Evolutionary conservation across 2,888 invertebrate genomes (phyloP).

Genomic region (Sinopyrophorus schimmeli): DNA sequence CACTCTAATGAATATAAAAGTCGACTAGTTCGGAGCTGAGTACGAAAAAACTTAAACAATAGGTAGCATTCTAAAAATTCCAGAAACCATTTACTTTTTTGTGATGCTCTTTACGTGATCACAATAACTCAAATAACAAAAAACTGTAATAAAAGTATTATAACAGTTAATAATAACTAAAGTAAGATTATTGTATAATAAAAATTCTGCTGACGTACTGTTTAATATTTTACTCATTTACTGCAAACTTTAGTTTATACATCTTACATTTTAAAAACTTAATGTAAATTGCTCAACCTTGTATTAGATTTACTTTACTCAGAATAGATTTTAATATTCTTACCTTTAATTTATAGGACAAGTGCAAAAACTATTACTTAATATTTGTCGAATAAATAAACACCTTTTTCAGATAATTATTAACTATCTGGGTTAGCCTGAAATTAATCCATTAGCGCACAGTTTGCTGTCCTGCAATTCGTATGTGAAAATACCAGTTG

Average conservation of each 20-base stretch:
- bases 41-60: constrained; percentile 30
- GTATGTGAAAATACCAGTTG: too few relatives aligned
- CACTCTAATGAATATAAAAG: too few relatives aligned
- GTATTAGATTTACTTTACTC: constrained; percentile 15
- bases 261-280: constrained; percentile 10
- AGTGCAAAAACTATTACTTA: constrained; percentile 12
- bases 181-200: too few relatives aligned
- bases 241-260: constrained; percentile 4
- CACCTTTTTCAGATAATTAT: constrained; percentile 16
- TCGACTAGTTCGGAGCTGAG: too few relatives aligned
- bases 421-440: constrained; percentile 11
- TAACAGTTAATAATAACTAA: constrained; percentile 7
- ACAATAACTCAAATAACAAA: too few relatives aligned
- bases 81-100: too few relatives aligned
- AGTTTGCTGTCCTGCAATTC: too few relatives aligned
- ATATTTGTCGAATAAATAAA: constrained; percentile 22
- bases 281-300: constrained; percentile 12
- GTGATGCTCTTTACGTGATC: constrained; percentile 28
- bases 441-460: too few relatives aligned
- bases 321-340: constrained; percentile 12
- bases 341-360: constrained; percentile 16
- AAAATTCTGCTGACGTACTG: constrained; percentile 1
- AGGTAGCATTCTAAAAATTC: too few relatives aligned
- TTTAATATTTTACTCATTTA: constrained; percentile 10
- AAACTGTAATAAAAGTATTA: not conserved